Percentiles rank a stretch among this genome's conserved stretches.
phyloP scores from a whole-genome alignment of 30 jellyfish, hydroid and myxozoan species.

The Cassiopea andromeda region DNA sequence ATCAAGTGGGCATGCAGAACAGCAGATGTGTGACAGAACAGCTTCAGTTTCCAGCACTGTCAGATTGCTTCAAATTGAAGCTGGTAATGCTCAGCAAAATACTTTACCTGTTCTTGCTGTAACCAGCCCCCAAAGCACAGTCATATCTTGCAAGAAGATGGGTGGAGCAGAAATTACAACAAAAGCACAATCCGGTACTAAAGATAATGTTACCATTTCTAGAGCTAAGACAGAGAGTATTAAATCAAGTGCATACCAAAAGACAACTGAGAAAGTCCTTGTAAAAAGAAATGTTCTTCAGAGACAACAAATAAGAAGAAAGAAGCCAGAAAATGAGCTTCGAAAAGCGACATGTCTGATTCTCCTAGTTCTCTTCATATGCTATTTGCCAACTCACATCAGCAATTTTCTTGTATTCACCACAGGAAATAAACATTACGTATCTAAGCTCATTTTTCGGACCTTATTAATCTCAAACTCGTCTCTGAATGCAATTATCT shows the following conservation, averaged over 20 bases:
- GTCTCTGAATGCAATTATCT: conserved; percentile 1
- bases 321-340: neutral
- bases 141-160: too few relatives aligned
- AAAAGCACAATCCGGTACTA: neutral
- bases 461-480: neutral
- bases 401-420: neutral
- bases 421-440: neutral
- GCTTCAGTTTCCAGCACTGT: too few relatives aligned
- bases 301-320: neutral
- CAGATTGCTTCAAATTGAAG: too few relatives aligned
- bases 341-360: neutral
- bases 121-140: too few relatives aligned
- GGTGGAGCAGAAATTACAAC: neutral
- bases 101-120: too few relatives aligned
- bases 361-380: neutral
- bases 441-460: neutral
- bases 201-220: too few relatives aligned
- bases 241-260: neutral
- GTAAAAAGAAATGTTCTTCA: too few relatives aligned
- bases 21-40: too few relatives aligned
- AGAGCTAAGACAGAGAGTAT: too few relatives aligned
- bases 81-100: neutral
- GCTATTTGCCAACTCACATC: neutral
- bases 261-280: neutral
- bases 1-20: too few relatives aligned